Evolutionary conservation across 1,140 invertebrate species (phyloP).

Genomic region (Ostrea denselamellosa): DNA sequence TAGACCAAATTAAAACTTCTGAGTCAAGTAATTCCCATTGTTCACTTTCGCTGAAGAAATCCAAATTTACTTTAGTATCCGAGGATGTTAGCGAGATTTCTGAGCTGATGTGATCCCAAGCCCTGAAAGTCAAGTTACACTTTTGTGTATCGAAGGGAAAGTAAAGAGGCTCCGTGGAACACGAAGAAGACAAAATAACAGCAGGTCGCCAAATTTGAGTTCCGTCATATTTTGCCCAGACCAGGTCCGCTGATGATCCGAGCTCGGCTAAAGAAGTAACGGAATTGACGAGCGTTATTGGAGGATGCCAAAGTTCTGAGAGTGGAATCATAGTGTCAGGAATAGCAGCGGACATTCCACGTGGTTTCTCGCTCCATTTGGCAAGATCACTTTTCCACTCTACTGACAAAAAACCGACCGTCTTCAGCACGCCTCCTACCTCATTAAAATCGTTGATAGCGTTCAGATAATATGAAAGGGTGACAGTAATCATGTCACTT

Average conservation of each 20-base stretch:
- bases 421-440: conserved; percentile 34
- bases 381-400: conserved; percentile 50
- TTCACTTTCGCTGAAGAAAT: conserved; percentile 36
- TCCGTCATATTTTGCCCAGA: conserved; percentile 36
- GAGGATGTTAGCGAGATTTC: conserved; percentile 39
- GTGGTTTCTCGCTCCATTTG: conserved; percentile 42
- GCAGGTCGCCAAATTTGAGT: conserved; percentile 45
- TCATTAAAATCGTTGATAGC: conserved; percentile 52
- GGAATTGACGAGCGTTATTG: conserved; percentile 45
- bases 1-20: not conserved
- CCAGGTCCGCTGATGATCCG: conserved; percentile 42
- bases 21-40: conserved; percentile 45
- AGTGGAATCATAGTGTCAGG: conserved; percentile 38
- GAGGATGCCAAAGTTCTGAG: conserved; percentile 53
- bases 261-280: conserved; percentile 44
- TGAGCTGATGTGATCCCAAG: conserved; percentile 27
- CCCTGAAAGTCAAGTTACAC: conserved; percentile 47
- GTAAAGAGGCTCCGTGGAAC: conserved; percentile 43
- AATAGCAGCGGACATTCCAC: conserved; percentile 42
- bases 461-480: conserved; percentile 42
- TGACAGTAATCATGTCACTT: conserved; percentile 17
- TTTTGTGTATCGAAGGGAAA: conserved; percentile 55
- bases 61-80: conserved; percentile 7
- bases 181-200: conserved; percentile 48
- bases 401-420: conserved; percentile 44